Conservation (phyloP, 1,140 invertebrate genomes). For the Cyclina sinensis region DNA sequence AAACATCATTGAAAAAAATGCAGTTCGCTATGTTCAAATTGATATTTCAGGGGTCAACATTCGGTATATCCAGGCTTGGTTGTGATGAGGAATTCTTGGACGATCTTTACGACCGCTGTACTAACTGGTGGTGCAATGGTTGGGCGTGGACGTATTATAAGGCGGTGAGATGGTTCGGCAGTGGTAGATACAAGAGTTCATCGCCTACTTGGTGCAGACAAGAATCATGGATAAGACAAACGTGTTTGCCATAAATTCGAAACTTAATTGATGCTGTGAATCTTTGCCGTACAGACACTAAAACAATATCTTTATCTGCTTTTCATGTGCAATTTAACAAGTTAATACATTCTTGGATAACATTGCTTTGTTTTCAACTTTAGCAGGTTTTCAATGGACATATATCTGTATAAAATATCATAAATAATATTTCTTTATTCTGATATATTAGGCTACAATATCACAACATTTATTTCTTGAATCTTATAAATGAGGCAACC, state of each 20-base stretch:
- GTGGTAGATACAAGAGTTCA: not conserved
- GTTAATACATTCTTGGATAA: too few species aligned
- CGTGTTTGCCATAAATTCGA: not conserved
- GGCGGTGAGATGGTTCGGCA: not conserved
- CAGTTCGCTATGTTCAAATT: not conserved
- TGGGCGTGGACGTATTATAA: not conserved
- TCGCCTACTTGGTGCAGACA: not conserved
- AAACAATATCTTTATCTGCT: too few species aligned
- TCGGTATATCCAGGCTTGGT: not conserved
- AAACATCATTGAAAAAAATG: not conserved
- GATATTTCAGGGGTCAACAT: not conserved
- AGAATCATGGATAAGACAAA: not conserved
- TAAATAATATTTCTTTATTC: too few species aligned
- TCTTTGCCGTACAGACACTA: too few species aligned
- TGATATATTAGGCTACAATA: too few species aligned
- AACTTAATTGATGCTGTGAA: too few species aligned
- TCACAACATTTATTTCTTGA: too few species aligned
- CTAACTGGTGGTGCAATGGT: not conserved
- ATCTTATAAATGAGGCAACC: too few species aligned
- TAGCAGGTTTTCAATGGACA: too few species aligned
- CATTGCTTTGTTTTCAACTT: too few species aligned
- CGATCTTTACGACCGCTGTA: not conserved
- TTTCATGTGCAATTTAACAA: too few species aligned
- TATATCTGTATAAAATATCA: too few species aligned
- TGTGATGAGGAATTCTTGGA: not conserved